Evolutionary conservation across 2,888 invertebrate species (phyloP), one percentile per base, ranked within the genome.

Genomic region (Hirtodrosophila alboralis): DNA sequence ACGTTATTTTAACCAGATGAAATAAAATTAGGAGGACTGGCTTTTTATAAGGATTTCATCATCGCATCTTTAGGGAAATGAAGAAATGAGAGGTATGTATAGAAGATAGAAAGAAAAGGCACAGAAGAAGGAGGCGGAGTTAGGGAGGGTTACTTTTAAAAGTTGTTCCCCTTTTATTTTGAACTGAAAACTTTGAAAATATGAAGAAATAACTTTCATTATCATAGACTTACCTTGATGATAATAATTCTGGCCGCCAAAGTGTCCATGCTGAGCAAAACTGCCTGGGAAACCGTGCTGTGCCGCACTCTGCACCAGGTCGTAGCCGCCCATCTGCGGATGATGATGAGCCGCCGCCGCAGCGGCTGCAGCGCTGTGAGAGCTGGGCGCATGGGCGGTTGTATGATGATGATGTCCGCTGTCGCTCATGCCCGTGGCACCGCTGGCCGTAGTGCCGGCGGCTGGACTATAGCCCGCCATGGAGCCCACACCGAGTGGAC

Each of bases 391-490:
- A 59, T 89, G 86, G 0, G 86, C 75, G 5, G 89, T 77, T 36
- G 63, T 70, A 37, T 68, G 74, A 16, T 70, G 70, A 51, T 90
- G 90, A 47, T 88, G 87, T 0, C 61, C 52, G 7, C 59, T 59
- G 14, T 89, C 90, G 54, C 78, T 75, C 75, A 88, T 88, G 51
- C 84, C 71, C 7, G 68, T n/a, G 0, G 77, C 71, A 6, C 78
- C 85, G 27, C 84, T 87, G 5, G 87, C 86, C 0, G 89, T 88
- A 2, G 87, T 87, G 26, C 88, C 90, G 0, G 90, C 87, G 0
- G 87, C 87, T 2, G 90, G 87, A 41, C 90, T 89, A 43, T 91
- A 91, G 26, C 91, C 91, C 0, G 89, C 86, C 90, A 90, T 91
- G 2, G 91, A 86, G 4, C 88, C 86, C 3, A 91, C 88, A 0